Evolutionary conservation across 2,888 invertebrate species (phyloP).

Genomic region (Ditula angustiorana): DNA sequence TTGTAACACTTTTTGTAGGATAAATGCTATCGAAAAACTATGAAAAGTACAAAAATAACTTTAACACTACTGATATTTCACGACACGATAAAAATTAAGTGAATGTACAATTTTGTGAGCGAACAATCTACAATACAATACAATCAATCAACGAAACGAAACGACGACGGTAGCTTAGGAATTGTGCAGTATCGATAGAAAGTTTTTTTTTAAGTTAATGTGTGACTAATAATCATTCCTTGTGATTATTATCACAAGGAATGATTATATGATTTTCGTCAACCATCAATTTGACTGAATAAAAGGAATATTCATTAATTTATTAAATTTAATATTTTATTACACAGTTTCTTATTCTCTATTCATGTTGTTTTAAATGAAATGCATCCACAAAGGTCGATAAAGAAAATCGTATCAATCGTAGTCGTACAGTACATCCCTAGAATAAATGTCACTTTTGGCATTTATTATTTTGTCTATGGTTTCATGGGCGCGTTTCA

Average conservation of each 20-base stretch:
- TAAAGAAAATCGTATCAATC: neutral
- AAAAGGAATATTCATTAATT: too few species aligned
- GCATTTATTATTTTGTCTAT: constrained; percentile 26
- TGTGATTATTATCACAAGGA: too few species aligned
- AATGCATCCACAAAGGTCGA: neutral
- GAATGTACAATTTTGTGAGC: constrained; percentile 12
- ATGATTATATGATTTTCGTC: too few species aligned
- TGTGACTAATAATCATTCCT: too few species aligned
- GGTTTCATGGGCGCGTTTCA: constrained; percentile 8
- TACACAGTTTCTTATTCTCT: too few species aligned
- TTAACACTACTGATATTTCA: neutral
- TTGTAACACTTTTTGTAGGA: constrained; percentile 10
- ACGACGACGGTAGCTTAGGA: constrained; percentile 9
- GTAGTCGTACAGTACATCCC: neutral
- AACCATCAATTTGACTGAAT: too few species aligned
- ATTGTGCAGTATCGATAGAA: neutral
- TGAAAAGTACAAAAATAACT: neutral
- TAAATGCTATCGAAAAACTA: neutral
- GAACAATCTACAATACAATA: constrained; percentile 17
- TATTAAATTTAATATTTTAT: too few species aligned
- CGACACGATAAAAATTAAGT: neutral
- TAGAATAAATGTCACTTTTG: constrained; percentile 27
- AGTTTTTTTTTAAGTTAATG: neutral
- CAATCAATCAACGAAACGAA: constrained; percentile 24
- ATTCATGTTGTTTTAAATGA: neutral